A percentile compares a stretch with the other conserved stretches of the same genome.
Evolutionary conservation across 2,113 vertebrate species (phyloP).

Genomic region (Noturus placidus): DNA sequence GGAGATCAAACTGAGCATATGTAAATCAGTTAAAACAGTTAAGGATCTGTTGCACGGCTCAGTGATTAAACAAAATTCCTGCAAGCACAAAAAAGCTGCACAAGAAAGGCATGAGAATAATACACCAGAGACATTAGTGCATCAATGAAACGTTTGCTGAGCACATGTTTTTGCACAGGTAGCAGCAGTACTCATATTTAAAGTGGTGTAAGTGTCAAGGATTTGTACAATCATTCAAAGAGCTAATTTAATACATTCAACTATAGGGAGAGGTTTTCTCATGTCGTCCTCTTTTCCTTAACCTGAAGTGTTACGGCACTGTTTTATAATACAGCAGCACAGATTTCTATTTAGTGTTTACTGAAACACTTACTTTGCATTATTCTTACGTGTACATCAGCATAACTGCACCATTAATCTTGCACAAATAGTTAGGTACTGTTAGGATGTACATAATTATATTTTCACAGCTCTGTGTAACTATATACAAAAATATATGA

Average conservation of each 20-base stretch:
- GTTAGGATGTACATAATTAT: neutral
- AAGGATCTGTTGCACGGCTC: constrained; percentile 48
- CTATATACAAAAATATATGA: neutral
- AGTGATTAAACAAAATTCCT: constrained; percentile 52
- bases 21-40: constrained; percentile 54
- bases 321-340: neutral
- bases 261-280: neutral
- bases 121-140: neutral
- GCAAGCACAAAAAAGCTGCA: neutral
- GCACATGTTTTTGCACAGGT: neutral
- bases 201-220: constrained; percentile 38
- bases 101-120: neutral
- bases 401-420: constrained; percentile 6
- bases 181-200: constrained; percentile 26
- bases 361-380: constrained; percentile 12
- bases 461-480: neutral
- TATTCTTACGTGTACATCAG: constrained; percentile 14
- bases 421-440: neutral
- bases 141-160: neutral
- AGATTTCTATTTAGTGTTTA: neutral
- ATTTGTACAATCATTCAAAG: neutral
- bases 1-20: constrained; percentile 61
- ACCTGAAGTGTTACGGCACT: neutral
- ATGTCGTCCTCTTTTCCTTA: neutral
- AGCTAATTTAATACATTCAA: neutral